Base-by-base conservation (phyloP, 2,888 invertebrate genomes). In the Archaeoteleia sp. region DNA sequence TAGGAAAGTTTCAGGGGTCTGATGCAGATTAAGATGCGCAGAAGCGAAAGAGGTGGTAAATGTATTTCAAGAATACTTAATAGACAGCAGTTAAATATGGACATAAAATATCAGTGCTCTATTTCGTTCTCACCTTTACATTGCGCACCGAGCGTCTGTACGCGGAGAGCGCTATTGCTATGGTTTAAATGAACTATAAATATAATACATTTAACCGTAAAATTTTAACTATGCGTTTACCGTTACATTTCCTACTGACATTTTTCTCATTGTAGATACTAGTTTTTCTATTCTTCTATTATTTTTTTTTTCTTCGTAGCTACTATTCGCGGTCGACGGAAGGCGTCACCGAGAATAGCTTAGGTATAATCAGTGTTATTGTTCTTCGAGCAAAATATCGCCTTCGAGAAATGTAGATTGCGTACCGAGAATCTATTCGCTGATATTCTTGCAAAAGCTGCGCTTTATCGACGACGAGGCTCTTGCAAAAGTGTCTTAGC, bases 141-240 rank as follows among this genome's bases (percentile, higher is more conserved):
- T 46, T 27, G 27, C 48, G 25, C 58, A 45, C 35, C 42, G 27
- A 45, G 45, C 30, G 66, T 42, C 35, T 27, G 37, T 49, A 30
- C 43, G 45, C 34, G 45, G 25, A 45, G 27, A 17, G 29, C 32
- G 40, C 61, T 29, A 57, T 67, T 62, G 67, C 51, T 61, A 57
- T 51, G 57, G 57, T 61, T 62, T 57, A 62, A 67, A 67, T 67
- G 67, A 55, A 62, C 62, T 51, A 67, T 62, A 67, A 53, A 62
- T 62, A 62, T 60, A 60, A 62, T 67, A 67, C 60, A 67, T 67
- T 67, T 53, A 57, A 43, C 54, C 67, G 42, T 67, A 67, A 67
- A 67, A 62, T 57, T 61, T 67, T 67, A 51, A 67, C 57, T 67
- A 67, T 43, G 57, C 29, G 3, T 49, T 67, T 53, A 67, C 67